These are phyloP conservation scores for Cydia strobilella DNA, from an alignment of 1,140 invertebrate species.

Conservation along the genomic window DNA sequence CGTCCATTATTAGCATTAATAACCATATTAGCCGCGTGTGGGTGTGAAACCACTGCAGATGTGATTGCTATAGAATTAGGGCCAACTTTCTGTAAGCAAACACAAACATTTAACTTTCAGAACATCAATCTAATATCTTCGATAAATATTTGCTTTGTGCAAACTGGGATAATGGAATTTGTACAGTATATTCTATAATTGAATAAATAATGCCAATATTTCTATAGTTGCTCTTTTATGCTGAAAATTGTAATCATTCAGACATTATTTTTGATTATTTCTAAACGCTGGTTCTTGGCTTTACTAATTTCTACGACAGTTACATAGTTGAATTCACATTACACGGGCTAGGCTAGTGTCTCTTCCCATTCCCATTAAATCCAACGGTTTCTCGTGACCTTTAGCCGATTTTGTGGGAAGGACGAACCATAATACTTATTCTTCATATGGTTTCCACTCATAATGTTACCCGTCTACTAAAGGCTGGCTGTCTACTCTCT, in stretches of 20 bases:
- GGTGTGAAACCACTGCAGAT: neutral
- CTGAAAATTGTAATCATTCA: neutral
- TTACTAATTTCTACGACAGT: no score
- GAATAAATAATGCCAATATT: neutral
- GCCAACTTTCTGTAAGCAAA: neutral
- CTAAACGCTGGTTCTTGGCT: no score
- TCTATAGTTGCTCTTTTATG: neutral
- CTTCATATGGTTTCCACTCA: no score
- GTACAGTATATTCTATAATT: neutral
- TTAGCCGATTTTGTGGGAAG: no score
- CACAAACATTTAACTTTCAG: constrained; percentile 15
- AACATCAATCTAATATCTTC: constrained; percentile 4
- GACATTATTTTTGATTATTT: neutral
- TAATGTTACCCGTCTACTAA: no score
- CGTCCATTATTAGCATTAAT: no score
- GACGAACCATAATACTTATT: no score
- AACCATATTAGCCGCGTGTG: neutral
- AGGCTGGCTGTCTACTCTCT: no score
- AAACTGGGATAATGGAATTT: constrained; percentile 2
- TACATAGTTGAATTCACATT: no score
- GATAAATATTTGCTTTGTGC: neutral
- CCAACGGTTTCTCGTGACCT: no score
- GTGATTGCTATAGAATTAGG: neutral
- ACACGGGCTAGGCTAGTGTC: no score
- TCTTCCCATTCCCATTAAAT: no score